Evolutionary conservation across 1,140 invertebrate species (phyloP).

Genomic region (Leptestheria dahalacensis): DNA sequence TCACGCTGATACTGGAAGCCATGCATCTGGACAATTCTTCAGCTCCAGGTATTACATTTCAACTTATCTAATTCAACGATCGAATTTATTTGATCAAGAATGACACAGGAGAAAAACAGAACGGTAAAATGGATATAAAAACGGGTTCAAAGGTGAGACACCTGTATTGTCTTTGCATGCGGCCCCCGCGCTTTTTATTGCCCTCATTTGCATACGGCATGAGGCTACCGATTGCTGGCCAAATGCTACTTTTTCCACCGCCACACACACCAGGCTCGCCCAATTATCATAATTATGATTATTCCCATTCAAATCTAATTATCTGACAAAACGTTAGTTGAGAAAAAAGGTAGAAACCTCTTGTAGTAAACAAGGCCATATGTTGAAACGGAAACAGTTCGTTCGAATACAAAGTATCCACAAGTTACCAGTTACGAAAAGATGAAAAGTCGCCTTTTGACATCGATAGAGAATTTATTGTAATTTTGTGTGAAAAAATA

Average conservation of each 20-base stretch:
- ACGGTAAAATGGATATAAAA: background rate
- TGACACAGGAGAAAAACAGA: too few species aligned
- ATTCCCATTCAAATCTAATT: too few species aligned
- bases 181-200: background rate
- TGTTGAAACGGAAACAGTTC: too few species aligned
- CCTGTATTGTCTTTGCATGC: background rate
- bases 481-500: background rate
- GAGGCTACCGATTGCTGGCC: background rate
- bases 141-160: background rate
- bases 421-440: too few species aligned
- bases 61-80: background rate
- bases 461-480: background rate
- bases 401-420: too few species aligned
- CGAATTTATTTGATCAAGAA: too few species aligned
- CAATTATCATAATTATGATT: background rate
- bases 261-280: too few species aligned
- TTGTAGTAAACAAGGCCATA: too few species aligned
- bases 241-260: too few species aligned
- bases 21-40: conserved; percentile 52
- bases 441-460: background rate
- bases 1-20: conserved; percentile 78
- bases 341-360: too few species aligned
- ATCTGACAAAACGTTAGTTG: too few species aligned
- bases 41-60: background rate
- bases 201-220: background rate